These are phyloP conservation scores for Leucopsar rothschildi DNA, from an alignment of 2,113 vertebrate species.

Conservation along the genomic window DNA sequence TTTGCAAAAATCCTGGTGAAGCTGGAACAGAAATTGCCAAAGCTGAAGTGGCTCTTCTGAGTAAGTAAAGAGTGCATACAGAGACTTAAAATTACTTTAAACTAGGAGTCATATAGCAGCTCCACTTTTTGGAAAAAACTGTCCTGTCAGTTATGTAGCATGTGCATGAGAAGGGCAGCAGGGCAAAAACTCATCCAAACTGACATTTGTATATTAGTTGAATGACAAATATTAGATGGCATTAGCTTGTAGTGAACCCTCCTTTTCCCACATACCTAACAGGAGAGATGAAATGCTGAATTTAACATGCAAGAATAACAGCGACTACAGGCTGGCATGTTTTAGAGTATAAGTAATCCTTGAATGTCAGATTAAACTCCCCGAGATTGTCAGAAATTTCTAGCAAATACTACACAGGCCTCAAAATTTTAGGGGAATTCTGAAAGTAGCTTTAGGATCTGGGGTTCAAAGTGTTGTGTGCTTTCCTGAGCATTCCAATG, in stretches of 20 bases:
- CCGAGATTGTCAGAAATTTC: background rate
- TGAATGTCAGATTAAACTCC: background rate
- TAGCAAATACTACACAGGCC: background rate
- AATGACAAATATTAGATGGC: background rate
- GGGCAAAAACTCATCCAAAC: background rate
- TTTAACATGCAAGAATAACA: background rate
- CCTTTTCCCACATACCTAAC: background rate
- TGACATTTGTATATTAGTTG: background rate
- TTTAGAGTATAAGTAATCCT: background rate
- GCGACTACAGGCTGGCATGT: background rate
- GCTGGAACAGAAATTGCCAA: background rate
- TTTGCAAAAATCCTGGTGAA: background rate
- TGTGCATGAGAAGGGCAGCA: background rate
- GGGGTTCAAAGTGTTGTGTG: background rate
- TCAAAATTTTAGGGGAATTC: background rate
- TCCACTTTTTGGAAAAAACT: background rate
- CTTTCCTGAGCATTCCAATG: background rate
- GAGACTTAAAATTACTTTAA: background rate
- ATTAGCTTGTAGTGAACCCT: background rate
- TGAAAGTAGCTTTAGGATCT: background rate
- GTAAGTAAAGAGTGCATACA: constrained; percentile 14
- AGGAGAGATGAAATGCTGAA: background rate
- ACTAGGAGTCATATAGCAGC: background rate
- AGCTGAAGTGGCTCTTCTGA: background rate
- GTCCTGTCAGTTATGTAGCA: background rate